A percentile compares a stretch with the other conserved stretches of the same genome.
phyloP scores from a whole-genome alignment of 1,140 invertebrate genomes.

The Leptestheria dahalacensis region DNA sequence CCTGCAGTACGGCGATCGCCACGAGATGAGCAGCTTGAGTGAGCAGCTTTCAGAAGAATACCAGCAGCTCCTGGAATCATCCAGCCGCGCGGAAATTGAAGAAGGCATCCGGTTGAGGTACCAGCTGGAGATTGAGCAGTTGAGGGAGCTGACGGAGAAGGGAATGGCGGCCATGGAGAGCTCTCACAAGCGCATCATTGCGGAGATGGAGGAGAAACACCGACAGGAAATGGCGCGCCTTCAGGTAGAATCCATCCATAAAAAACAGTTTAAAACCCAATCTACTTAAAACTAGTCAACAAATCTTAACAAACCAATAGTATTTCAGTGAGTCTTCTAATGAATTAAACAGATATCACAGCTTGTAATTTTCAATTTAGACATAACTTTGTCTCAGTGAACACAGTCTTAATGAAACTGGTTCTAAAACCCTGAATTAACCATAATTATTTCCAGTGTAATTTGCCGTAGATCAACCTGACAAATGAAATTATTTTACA shows the following conservation, averaged over 20 bases:
- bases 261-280: no score
- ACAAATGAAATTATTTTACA: no score
- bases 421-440: no score
- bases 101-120: conserved; percentile 58
- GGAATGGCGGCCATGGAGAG: conserved; percentile 73
- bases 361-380: no score
- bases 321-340: no score
- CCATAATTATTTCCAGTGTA: no score
- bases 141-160: conserved; percentile 61
- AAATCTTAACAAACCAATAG: no score
- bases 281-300: no score
- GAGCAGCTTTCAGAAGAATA: conserved; percentile 15
- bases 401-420: no score
- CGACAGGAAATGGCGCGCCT: conserved; percentile 49
- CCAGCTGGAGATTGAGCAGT: conserved; percentile 68
- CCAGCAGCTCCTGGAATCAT: conserved; percentile 14
- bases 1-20: background rate
- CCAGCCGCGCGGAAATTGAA: conserved; percentile 24
- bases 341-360: no score
- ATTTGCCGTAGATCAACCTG: no score
- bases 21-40: background rate
- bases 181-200: conserved; percentile 65
- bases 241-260: conserved; percentile 49
- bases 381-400: no score
- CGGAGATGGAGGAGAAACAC: conserved; percentile 71